A percentile compares a stretch with the other conserved stretches of the same genome.
These are phyloP conservation scores for Tachysurus fulvidraco DNA, from an alignment of 2,113 vertebrate species.

Conservation along the genomic window DNA sequence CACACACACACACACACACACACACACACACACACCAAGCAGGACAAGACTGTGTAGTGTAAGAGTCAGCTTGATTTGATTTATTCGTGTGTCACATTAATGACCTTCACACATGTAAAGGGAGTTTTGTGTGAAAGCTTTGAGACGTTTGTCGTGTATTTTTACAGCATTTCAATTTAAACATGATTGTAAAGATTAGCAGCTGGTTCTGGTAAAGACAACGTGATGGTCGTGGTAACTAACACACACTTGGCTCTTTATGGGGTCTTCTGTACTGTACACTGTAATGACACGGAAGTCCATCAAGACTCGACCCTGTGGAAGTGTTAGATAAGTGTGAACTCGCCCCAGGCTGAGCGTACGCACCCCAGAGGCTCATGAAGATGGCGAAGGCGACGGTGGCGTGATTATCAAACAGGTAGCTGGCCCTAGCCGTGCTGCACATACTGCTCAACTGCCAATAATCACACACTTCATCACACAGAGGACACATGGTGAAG, in stretches of 20 bases:
- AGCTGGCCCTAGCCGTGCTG: slow-evolving; percentile 82
- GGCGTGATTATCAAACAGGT: slow-evolving; percentile 94
- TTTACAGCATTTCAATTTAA: too few species aligned
- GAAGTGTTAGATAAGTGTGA: neutral
- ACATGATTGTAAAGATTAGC: too few species aligned
- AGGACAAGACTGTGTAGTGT: too few species aligned
- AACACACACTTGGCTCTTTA: too few species aligned
- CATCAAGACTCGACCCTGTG: neutral
- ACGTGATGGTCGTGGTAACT: too few species aligned
- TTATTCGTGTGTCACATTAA: too few species aligned
- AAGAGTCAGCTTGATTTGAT: neutral
- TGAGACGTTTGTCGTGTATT: too few species aligned
- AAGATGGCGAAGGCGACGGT: slow-evolving; percentile 95
- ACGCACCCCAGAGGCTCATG: slow-evolving; percentile 98
- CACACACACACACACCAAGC: neutral
- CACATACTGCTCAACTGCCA: slow-evolving; percentile 93
- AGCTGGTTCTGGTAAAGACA: too few species aligned
- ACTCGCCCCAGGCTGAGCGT: neutral
- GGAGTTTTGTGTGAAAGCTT: neutral
- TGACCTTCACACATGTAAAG: too few species aligned
- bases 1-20: slow-evolving; percentile 32
- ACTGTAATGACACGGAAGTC: neutral
- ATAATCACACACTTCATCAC: slow-evolving; percentile 91
- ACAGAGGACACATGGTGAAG: slow-evolving; percentile 98
- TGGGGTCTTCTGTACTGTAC: neutral